These are phyloP conservation scores for Echeneis naucrates DNA, from an alignment of 2,797 vertebrate genomes.

Conservation along the genomic window DNA sequence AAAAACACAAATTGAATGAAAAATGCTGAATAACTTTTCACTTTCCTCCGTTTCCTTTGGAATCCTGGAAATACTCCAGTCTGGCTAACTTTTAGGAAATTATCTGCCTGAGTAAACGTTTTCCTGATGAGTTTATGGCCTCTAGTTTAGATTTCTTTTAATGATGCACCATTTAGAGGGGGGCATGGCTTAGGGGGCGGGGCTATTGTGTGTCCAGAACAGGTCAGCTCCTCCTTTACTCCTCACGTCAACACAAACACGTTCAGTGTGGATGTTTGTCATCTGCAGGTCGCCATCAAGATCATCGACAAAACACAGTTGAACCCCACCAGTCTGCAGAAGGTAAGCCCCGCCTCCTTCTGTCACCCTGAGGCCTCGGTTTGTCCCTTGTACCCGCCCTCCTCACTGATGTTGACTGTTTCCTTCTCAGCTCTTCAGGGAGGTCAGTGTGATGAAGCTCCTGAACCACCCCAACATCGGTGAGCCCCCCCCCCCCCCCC, in stretches of 20 bases:
- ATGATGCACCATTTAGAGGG: no score
- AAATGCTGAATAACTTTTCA: neutral
- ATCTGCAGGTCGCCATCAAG: slow-evolving; percentile 91
- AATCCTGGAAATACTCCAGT: no score
- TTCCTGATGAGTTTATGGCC: no score
- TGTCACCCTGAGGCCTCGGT: neutral
- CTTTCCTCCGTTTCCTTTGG: neutral
- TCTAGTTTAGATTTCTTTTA: no score
- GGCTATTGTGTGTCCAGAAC: no score
- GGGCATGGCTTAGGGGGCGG: no score
- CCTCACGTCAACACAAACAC: no score
- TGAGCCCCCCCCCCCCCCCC: slow-evolving; percentile 76
- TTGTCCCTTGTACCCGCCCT: neutral
- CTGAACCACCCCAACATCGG: slow-evolving; percentile 95
- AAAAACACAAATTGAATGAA: neutral
- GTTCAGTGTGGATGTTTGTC: neutral
- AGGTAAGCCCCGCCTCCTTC: slow-evolving; percentile 80
- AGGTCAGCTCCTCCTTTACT: no score
- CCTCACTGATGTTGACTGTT: neutral
- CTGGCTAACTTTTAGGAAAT: no score
- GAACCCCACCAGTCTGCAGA: slow-evolving; percentile 94
- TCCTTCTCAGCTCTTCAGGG: slow-evolving; percentile 90
- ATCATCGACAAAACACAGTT: slow-evolving; percentile 96
- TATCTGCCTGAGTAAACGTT: no score
- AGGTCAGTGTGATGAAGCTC: slow-evolving; percentile 97